Evolutionary conservation across 1,140 invertebrate genomes (phyloP).

Genomic region (Coboldia fuscipes): DNA sequence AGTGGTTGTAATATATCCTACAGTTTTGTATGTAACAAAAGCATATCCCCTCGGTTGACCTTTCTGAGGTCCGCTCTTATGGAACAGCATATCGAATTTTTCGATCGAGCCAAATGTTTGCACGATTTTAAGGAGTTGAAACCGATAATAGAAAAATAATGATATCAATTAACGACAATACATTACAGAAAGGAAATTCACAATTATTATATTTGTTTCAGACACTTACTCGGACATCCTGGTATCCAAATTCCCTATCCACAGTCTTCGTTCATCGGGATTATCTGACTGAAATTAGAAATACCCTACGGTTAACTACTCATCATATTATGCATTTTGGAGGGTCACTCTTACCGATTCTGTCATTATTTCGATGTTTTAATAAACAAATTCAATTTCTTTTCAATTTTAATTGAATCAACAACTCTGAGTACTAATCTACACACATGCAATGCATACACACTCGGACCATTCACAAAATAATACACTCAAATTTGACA

Average conservation of each 20-base stretch:
- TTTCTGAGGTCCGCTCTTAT: slow-evolving; percentile 65
- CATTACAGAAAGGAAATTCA: background rate
- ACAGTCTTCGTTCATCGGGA: slow-evolving; percentile 28
- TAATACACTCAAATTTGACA: too few species aligned
- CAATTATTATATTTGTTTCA: slow-evolving; percentile 3
- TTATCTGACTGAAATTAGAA: background rate
- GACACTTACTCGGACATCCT: slow-evolving; percentile 78
- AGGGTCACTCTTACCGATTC: too few species aligned
- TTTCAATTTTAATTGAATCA: too few species aligned
- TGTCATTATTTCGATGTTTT: too few species aligned
- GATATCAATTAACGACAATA: slow-evolving; percentile 10
- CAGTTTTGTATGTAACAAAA: slow-evolving; percentile 62
- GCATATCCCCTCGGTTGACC: slow-evolving; percentile 84
- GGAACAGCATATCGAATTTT: slow-evolving; percentile 87
- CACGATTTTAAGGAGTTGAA: slow-evolving; percentile 82
- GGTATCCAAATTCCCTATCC: slow-evolving; percentile 77
- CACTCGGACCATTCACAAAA: too few species aligned
- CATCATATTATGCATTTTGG: too few species aligned
- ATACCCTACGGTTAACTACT: background rate
- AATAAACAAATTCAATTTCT: too few species aligned
- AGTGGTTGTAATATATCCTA: slow-evolving; percentile 3
- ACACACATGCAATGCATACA: too few species aligned
- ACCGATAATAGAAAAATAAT: slow-evolving; percentile 43
- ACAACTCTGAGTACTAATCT: too few species aligned
- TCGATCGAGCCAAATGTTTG: slow-evolving; percentile 78